A percentile compares a stretch with the other conserved stretches of the same genome.
Conservation (phyloP, 2,888 invertebrate genomes). For the Ectemnius cavifrons region DNA sequence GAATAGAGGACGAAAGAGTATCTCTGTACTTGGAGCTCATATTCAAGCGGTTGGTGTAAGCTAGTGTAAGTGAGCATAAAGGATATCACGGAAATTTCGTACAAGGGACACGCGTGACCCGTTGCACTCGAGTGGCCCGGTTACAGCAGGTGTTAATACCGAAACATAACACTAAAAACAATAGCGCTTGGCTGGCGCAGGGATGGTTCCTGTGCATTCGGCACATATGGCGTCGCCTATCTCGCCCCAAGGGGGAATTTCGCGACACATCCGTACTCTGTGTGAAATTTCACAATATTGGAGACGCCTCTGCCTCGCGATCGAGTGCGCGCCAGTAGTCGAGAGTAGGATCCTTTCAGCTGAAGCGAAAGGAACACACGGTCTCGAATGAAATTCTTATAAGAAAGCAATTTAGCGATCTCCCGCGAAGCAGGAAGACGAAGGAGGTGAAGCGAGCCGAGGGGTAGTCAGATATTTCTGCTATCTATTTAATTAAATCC, state of each 20-base stretch:
- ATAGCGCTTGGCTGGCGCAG: slow-evolving; percentile 41
- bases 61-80: too few relatives aligned
- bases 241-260: slow-evolving; percentile 40
- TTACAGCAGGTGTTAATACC: slow-evolving; percentile 66
- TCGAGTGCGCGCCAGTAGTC: slow-evolving; percentile 40
- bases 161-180: slow-evolving; percentile 65
- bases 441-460: slow-evolving; percentile 9
- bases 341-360: slow-evolving; percentile 6
- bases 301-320: slow-evolving; percentile 33
- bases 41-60: too few relatives aligned
- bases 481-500: slow-evolving; percentile 17
- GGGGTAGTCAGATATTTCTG: slow-evolving; percentile 10
- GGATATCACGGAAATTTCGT: too few relatives aligned
- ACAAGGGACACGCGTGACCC: too few relatives aligned
- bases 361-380: not conserved
- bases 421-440: not conserved
- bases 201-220: slow-evolving; percentile 43
- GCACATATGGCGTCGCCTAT: slow-evolving; percentile 53
- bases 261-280: slow-evolving; percentile 48
- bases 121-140: not conserved
- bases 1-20: too few relatives aligned
- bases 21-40: too few relatives aligned
- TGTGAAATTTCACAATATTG: slow-evolving; percentile 67
- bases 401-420: too few relatives aligned
- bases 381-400: too few relatives aligned